phyloP scores from a whole-genome alignment of 2,113 vertebrate species.

The Sapayoa aenigma region DNA sequence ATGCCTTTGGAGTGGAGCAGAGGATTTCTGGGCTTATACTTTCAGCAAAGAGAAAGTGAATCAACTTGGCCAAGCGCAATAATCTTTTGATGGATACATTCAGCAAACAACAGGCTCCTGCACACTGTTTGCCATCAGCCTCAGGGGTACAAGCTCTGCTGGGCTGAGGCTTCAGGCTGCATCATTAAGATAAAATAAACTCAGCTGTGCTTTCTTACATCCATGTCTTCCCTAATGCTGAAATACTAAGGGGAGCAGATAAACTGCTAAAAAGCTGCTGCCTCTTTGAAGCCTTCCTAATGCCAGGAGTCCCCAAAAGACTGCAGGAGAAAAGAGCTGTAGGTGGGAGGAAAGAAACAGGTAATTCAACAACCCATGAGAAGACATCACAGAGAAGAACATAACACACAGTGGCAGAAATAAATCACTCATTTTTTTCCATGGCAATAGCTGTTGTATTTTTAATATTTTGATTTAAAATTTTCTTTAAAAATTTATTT shows the following conservation, averaged over 20 bases:
- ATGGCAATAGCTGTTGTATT: neutral
- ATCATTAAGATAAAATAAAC: slow-evolving; percentile 3
- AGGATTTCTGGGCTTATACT: neutral
- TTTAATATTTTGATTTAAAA: neutral
- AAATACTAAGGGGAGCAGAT: neutral
- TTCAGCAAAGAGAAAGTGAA: neutral
- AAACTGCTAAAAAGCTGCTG: neutral
- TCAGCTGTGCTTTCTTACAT: neutral
- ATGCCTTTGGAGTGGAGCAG: neutral
- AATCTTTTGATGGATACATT: slow-evolving; percentile 22
- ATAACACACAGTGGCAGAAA: neutral
- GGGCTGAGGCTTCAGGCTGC: neutral
- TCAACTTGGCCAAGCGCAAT: neutral
- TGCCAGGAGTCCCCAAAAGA: neutral
- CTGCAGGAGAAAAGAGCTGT: neutral
- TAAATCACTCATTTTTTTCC: neutral
- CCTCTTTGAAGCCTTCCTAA: neutral
- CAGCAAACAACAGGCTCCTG: slow-evolving; percentile 1
- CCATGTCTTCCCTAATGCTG: neutral
- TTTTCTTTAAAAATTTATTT: neutral
- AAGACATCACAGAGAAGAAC: neutral
- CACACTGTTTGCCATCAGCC: neutral
- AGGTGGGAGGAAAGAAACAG: neutral
- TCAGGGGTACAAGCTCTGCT: neutral
- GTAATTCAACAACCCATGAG: neutral